Evolutionary conservation across 2,113 vertebrate genomes (phyloP), one percentile per base, ranked within the genome.

Genomic region (Pterophyllum scalare): DNA sequence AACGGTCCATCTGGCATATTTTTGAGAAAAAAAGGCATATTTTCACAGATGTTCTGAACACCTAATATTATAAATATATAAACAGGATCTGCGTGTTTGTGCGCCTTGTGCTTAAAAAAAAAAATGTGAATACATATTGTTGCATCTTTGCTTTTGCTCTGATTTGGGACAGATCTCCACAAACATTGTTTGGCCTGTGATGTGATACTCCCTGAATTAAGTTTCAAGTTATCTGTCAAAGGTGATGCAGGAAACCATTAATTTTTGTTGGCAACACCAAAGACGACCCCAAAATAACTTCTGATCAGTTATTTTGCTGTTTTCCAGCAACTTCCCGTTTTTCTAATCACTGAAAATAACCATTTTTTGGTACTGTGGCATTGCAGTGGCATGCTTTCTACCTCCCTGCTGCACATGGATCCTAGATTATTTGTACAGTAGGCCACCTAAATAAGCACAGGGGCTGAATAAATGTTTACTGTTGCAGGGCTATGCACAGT

Each of bases 401-500:
- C 43, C 59, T 35, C 28, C 13, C 59, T 17, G 59, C 28, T 15
- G 28, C 1, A 60, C 54, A 24, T 26, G 35, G 40, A 46, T 52
- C 20, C 43, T 24, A 35, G 40, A 62, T 35, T 62, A 40, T 78
- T 78, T 62, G 58, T 77, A 77, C 40, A 46, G 75, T n/a, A 49
- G 56, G 65, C 75, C 65, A 57, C 24, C 22, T 40, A 28, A 46
- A 84, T 40, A 14, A 59, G 28, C 54, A 59, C 13, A 72, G 46
- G 58, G 59, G 22, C 24, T 81, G 28, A 77, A 59, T 75, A 74
- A 64, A 75, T 81, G 26, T 58, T 72, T 64, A 22, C 38, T 3
- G 54, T 22, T n/a, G 40, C 43, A 13, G 49, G 49, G 19, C 57
- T 57, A 72, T 84, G 38, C 43, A n/a, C 31, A 79, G 35, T 26